These are phyloP conservation scores for Charanyca ferruginea DNA, from an alignment of 2,888 invertebrate genomes.

Conservation along the genomic window DNA sequence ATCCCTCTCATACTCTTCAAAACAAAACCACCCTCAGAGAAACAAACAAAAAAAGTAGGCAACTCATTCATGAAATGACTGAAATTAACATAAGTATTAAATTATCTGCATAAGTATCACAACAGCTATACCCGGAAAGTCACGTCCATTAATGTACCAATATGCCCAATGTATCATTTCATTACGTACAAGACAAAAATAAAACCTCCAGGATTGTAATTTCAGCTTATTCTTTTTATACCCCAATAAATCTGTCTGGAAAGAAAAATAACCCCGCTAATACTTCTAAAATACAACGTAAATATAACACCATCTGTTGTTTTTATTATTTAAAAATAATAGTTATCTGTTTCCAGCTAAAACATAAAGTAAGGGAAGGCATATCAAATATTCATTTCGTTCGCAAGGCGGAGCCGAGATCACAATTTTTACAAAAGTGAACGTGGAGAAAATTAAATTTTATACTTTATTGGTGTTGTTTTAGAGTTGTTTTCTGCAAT, in stretches of 20 bases:
- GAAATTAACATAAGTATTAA: no score
- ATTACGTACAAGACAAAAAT: no score
- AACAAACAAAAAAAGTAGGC: no score
- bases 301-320: conserved; percentile 52
- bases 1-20: no score
- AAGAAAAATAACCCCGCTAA: conserved; percentile 30
- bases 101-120: no score
- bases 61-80: no score
- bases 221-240: conserved; percentile 1
- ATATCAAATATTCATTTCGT: conserved; percentile 77
- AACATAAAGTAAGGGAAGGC: conserved; percentile 70
- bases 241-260: conserved; percentile 12
- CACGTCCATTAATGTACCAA: no score
- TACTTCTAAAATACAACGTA: conserved; percentile 28
- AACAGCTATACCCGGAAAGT: no score
- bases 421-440: conserved; percentile 69
- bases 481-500: conserved; percentile 72
- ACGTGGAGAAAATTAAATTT: conserved; percentile 73
- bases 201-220: not conserved
- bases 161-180: no score
- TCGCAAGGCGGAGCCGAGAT: conserved; percentile 62
- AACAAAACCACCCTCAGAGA: no score
- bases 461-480: conserved; percentile 73
- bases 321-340: conserved; percentile 65
- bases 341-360: conserved; percentile 69